phyloP scores from a whole-genome alignment of 2,113 vertebrate species.

The Illadopsis cleaveri region DNA sequence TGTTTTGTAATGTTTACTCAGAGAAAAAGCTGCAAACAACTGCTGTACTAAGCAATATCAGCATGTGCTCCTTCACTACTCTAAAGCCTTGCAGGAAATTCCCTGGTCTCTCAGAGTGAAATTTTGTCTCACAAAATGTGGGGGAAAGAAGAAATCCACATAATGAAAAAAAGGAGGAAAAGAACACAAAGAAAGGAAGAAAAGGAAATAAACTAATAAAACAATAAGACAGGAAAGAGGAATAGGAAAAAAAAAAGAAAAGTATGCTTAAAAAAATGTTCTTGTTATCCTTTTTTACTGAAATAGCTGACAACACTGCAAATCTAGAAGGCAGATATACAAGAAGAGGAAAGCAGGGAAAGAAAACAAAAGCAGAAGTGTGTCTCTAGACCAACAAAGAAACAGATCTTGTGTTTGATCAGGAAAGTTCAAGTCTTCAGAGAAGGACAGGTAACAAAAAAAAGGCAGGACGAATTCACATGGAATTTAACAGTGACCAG shows the following conservation, averaged over 20 bases:
- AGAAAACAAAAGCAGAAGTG: not conserved
- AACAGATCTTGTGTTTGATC: not conserved
- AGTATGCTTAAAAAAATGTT: not conserved
- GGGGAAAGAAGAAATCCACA: not conserved
- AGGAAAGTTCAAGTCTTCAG: not conserved
- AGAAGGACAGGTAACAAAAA: not conserved
- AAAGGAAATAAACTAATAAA: not conserved
- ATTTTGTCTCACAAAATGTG: not conserved
- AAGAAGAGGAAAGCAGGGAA: not conserved
- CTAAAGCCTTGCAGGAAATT: not conserved
- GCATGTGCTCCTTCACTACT: not conserved
- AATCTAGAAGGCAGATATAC: not conserved
- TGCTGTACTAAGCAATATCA: not conserved
- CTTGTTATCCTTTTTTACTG: not conserved
- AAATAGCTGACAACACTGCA: not conserved
- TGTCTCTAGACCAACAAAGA: not conserved
- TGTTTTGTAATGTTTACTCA: not conserved
- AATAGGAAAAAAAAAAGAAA: rapidly evolving
- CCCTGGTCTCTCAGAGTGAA: not conserved
- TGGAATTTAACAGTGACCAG: rapidly evolving
- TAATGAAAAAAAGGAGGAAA: not conserved
- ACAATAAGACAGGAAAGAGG: not conserved
- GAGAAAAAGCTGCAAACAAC: not conserved
- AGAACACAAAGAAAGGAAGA: not conserved
- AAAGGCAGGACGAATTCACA: not conserved